phyloP scores from a whole-genome alignment of 2,888 invertebrate species.

The Meganola albula region DNA sequence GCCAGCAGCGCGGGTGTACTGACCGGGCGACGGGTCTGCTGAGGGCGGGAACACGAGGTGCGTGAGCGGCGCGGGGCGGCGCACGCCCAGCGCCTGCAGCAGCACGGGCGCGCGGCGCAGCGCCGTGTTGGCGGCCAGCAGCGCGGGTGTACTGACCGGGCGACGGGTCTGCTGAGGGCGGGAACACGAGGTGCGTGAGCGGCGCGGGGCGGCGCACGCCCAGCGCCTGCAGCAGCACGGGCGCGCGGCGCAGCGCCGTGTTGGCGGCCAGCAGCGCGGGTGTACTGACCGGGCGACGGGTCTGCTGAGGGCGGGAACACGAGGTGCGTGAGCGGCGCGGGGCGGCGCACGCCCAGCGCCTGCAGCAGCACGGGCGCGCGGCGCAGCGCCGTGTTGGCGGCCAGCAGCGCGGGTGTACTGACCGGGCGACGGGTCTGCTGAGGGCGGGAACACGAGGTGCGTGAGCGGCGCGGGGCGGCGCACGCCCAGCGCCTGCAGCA shows the following conservation, averaged over 20 bases:
- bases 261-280: too few relatives aligned
- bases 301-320: constrained; percentile 85
- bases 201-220: constrained; percentile 80
- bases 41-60: constrained; percentile 87
- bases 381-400: too few relatives aligned
- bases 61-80: constrained; percentile 77
- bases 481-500: constrained; percentile 86
- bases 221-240: constrained; percentile 87
- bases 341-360: constrained; percentile 82
- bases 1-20: too few relatives aligned
- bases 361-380: constrained; percentile 90
- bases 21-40: constrained; percentile 33
- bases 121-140: too few relatives aligned
- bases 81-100: constrained; percentile 84
- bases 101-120: constrained; percentile 89
- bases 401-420: too few relatives aligned
- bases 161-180: constrained; percentile 79
- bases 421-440: constrained; percentile 83
- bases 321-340: constrained; percentile 80
- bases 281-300: constrained; percentile 23
- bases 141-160: constrained; percentile 89
- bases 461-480: constrained; percentile 78
- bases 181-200: constrained; percentile 86
- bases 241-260: constrained; percentile 89
- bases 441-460: constrained; percentile 85